Evolutionary conservation across 2,113 vertebrate species (phyloP).

Genomic region (Pardalotus punctatus): DNA sequence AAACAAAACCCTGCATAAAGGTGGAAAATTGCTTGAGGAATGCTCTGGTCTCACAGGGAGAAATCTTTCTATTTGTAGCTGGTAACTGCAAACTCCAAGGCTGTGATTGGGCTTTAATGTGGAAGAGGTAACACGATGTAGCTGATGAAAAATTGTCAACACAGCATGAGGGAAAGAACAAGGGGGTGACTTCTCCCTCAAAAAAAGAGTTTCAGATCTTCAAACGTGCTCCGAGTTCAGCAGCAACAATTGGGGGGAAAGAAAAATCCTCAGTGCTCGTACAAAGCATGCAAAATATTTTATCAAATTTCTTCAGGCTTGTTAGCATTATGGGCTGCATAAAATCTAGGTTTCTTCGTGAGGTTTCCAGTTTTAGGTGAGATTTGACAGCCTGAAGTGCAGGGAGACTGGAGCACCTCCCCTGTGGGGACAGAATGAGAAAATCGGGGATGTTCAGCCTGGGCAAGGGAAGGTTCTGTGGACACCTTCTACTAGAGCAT

Average conservation of each 20-base stretch:
- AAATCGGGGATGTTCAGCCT: background rate
- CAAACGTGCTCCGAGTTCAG: background rate
- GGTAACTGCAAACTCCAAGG: conserved; percentile 31
- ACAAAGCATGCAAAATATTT: background rate
- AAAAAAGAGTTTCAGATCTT: conserved; percentile 54
- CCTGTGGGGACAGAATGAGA: background rate
- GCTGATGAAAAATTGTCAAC: conserved; percentile 55
- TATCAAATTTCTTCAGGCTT: background rate
- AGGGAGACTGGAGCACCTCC: background rate
- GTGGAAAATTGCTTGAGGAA: conserved; percentile 66
- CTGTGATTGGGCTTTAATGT: conserved; percentile 62
- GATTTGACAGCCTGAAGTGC: rapidly evolving
- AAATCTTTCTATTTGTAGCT: conserved; percentile 57
- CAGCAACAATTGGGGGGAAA: background rate
- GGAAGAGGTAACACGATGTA: conserved; percentile 41
- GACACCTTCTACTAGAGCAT: background rate
- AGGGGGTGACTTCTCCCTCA: background rate
- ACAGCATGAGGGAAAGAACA: conserved; percentile 35
- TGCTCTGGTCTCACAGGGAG: conserved; percentile 50
- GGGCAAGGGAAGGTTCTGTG: background rate
- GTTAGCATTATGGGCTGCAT: background rate
- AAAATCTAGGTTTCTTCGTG: rapidly evolving
- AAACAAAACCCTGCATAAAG: conserved; percentile 39
- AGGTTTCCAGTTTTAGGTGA: background rate
- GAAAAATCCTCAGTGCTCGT: background rate